Evolutionary conservation across 2,113 vertebrate species (phyloP).

Genomic region (Elachura formosa): DNA sequence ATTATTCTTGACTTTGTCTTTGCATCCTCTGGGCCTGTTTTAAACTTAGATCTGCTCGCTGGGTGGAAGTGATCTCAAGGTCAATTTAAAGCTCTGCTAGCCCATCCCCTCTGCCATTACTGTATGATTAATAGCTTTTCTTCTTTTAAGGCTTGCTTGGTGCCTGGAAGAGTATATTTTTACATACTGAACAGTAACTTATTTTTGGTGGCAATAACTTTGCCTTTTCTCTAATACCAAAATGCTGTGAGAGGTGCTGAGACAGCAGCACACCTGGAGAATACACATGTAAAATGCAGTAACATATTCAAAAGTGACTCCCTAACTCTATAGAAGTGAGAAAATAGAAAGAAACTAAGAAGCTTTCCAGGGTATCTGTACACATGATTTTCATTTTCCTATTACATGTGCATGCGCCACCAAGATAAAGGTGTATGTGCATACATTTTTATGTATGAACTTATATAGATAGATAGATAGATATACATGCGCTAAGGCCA

Average conservation of each 20-base stretch:
- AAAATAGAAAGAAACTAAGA: not conserved
- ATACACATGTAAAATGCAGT: not conserved
- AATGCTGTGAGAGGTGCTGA: not conserved
- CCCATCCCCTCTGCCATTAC: not conserved
- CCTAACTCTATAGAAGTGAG: not conserved
- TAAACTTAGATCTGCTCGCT: not conserved
- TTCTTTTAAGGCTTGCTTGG: not conserved
- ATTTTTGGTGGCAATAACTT: not conserved
- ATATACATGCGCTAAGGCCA: not conserved
- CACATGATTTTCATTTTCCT: not conserved
- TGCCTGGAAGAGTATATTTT: not conserved
- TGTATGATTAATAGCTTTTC: not conserved
- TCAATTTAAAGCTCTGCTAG: not conserved
- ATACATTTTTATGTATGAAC: not conserved
- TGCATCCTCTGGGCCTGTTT: not conserved
- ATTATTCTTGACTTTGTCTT: not conserved
- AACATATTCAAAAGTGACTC: not conserved
- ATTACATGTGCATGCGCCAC: not conserved
- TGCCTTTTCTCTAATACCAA: not conserved
- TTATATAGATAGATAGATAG: not conserved
- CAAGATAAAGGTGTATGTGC: not conserved
- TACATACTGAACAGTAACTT: not conserved
- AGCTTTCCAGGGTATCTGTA: not conserved
- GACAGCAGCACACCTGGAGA: not conserved
- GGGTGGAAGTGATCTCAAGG: not conserved